Base-by-base conservation (phyloP, 2,797 vertebrate species). In the Anabacerthia variegaticeps region DNA sequence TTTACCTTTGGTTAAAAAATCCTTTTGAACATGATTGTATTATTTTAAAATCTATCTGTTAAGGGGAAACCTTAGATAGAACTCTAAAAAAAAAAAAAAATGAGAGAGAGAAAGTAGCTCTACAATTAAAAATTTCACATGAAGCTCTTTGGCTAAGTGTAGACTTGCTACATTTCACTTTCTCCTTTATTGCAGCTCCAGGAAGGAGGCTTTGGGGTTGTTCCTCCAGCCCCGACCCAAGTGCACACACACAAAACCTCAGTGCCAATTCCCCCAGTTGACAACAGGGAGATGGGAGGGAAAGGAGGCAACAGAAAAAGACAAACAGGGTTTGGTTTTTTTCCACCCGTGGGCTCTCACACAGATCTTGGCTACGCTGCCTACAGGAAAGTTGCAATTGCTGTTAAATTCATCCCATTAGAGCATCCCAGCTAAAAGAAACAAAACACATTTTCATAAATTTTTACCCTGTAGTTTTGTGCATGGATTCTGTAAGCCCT, bases 201-300 rank as follows among this genome's bases (percentile, higher is more conserved):
- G 92, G 93, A 94, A 94, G 72, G 87, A 95, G 94, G 39, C n/a
- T 95, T 95, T 86, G 43, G 89, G 95, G 92, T 91, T 94, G 90
- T 88, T 95, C 88, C 88, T 78, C 52, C 65, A 85, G 95, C 94
- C 69, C 44, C 36, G 80, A 10, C 79, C 85, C 88, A 95, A 92
- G 48, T 9, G 44, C 48, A 79, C 9, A 2, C 82, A 51, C 77
- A 76, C 46, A 61, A 37, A 46, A 44, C 72, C 83, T 78, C 79
- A 21, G 26, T 95, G 89, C 93, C 94, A 95, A 68, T 78, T 85
- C 76, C 85, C 65, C 73, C 79, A 61, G 66, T 27, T 90, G 85
- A 59, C 79, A 90, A 78, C 18, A 81, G 62, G 82, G 91, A 94
- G 85, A 94, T 78, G 88, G 85, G 79, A 95, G 83, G 66, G 83